Percentiles rank a stretch among this genome's conserved stretches.
Conservation (phyloP, 2,888 invertebrate species). For the Pheosia gnoma region DNA sequence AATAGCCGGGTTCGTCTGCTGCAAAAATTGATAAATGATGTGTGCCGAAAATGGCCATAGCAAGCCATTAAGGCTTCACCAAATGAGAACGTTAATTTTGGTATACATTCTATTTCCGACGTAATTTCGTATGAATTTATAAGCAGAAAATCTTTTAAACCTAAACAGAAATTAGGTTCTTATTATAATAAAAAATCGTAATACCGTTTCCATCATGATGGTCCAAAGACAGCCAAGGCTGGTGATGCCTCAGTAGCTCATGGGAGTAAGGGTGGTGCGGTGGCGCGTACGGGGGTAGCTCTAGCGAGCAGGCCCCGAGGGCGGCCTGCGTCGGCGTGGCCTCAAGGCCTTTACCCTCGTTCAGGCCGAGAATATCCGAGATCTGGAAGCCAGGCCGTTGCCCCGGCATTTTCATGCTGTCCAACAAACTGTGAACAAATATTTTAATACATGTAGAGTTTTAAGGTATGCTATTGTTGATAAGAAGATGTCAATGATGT, state of each 20-base stretch:
- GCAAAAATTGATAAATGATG: too few relatives aligned
- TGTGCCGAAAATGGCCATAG: too few relatives aligned
- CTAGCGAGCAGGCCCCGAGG: slow-evolving; percentile 60
- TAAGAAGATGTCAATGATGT: too few relatives aligned
- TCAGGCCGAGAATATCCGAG: slow-evolving; percentile 96
- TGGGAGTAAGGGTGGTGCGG: slow-evolving; percentile 72
- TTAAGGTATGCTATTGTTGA: too few relatives aligned
- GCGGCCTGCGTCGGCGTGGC: slow-evolving; percentile 56
- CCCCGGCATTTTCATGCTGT: slow-evolving; percentile 92
- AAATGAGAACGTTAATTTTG: too few relatives aligned
- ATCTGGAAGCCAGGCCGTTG: slow-evolving; percentile 95
- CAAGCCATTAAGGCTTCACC: too few relatives aligned
- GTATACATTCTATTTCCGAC: too few relatives aligned
- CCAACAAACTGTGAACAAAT: slow-evolving; percentile 86
- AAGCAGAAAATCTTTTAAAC: too few relatives aligned
- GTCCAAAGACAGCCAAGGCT: slow-evolving; percentile 74
- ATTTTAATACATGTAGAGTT: slow-evolving; percentile 1
- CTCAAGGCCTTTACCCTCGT: slow-evolving; percentile 85
- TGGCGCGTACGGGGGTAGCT: slow-evolving; percentile 70
- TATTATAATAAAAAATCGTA: slow-evolving; percentile 11
- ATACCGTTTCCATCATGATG: slow-evolving; percentile 72
- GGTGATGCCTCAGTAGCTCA: slow-evolving; percentile 73
- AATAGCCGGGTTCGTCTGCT: too few relatives aligned
- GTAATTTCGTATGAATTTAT: too few relatives aligned
- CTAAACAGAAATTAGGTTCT: too few relatives aligned